A percentile compares a stretch with the other conserved stretches of the same genome.
Conservation (phyloP, 2,797 vertebrate species). For the Enteromius afrohamiltoni region DNA sequence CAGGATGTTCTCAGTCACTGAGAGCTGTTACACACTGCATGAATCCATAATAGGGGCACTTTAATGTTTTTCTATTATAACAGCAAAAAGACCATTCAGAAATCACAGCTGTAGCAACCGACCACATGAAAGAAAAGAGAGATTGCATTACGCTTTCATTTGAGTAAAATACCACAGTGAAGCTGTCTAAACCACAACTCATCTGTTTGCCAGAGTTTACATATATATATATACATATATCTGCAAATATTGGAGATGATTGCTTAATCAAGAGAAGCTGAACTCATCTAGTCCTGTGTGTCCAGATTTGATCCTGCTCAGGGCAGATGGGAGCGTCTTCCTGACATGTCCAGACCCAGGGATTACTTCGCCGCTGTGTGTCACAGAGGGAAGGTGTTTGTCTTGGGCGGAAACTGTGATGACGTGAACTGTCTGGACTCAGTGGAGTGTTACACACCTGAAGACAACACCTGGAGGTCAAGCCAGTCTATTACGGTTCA, state of each 20-base stretch:
- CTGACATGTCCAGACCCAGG: slow-evolving; percentile 77
- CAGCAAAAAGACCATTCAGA: not conserved
- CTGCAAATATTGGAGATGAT: no score
- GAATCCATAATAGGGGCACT: no score
- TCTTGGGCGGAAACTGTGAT: slow-evolving; percentile 74
- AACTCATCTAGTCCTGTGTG: not conserved
- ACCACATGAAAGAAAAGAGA: not conserved
- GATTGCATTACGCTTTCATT: not conserved
- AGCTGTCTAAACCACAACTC: not conserved
- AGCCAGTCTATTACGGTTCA: not conserved
- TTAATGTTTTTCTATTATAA: no score
- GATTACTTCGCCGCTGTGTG: slow-evolving; percentile 78
- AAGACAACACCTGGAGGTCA: slow-evolving; percentile 78
- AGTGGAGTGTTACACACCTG: slow-evolving; percentile 78
- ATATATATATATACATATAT: no score
- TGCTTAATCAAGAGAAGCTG: not conserved
- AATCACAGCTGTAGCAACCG: not conserved
- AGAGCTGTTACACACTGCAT: no score
- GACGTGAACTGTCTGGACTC: slow-evolving; percentile 72
- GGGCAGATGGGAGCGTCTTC: slow-evolving; percentile 73
- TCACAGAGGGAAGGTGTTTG: slow-evolving; percentile 75
- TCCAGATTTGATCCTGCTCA: slow-evolving; percentile 68
- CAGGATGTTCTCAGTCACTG: no score
- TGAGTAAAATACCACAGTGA: not conserved
- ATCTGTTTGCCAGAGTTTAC: not conserved